A percentile compares a stretch with the other conserved stretches of the same genome.
Conservation (phyloP, 1,140 invertebrate genomes). For the Drosophila albomicans region DNA sequence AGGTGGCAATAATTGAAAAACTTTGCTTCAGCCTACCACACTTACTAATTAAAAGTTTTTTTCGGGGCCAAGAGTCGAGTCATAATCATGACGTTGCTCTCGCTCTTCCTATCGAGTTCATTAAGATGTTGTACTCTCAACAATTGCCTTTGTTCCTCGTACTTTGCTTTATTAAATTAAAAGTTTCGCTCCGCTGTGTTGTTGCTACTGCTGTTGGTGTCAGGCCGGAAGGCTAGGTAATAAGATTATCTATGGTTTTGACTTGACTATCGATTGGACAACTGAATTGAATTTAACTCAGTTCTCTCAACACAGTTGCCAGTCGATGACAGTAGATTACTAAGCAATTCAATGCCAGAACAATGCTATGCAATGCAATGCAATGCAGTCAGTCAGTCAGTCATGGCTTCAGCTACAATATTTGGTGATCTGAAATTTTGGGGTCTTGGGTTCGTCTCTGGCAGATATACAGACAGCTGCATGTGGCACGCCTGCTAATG, state of each 20-base stretch:
- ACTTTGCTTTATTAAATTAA: constrained; percentile 74
- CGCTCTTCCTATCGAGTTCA: constrained; percentile 32
- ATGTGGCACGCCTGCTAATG: constrained; percentile 81
- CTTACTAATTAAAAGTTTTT: constrained; percentile 78
- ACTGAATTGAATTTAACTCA: background rate
- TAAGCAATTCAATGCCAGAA: constrained; percentile 59
- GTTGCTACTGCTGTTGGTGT: constrained; percentile 26
- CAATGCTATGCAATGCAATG: constrained; percentile 25
- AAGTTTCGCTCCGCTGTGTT: constrained; percentile 42
- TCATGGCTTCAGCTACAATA: constrained; percentile 2
- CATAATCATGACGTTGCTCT: constrained; percentile 56
- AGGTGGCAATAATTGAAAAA: constrained; percentile 83
- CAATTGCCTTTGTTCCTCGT: constrained; percentile 25
- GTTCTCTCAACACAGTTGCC: constrained; percentile 23
- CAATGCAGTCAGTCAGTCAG: constrained; percentile 36
- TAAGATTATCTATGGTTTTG: constrained; percentile 55
- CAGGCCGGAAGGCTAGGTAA: constrained; percentile 49
- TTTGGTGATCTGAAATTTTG: background rate
- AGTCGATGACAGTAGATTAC: constrained; percentile 57
- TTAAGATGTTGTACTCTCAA: constrained; percentile 48
- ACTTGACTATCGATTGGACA: constrained; percentile 49
- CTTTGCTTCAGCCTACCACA: constrained; percentile 59
- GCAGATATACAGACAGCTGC: constrained; percentile 55
- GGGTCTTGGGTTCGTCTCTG: constrained; percentile 10
- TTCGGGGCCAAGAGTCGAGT: constrained; percentile 16